A percentile compares a stretch with the other conserved stretches of the same genome.
Conservation (phyloP, 2,888 invertebrate species). For the Drosophila meridionalis region DNA sequence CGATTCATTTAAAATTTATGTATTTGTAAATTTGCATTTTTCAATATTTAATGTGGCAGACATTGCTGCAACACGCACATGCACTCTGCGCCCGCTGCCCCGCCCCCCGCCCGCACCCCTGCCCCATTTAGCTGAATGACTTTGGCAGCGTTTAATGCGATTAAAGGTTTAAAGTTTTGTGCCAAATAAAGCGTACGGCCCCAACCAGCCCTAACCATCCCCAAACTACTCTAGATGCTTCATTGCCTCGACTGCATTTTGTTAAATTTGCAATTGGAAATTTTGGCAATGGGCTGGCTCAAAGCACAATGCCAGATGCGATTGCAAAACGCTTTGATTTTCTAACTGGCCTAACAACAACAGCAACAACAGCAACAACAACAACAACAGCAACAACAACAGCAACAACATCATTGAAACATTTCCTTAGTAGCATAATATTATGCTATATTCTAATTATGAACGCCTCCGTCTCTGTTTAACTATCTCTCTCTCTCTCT, state of each 20-base stretch:
- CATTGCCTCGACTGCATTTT: conserved; percentile 10
- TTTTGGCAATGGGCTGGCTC: conserved; percentile 18
- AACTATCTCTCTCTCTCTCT: neutral
- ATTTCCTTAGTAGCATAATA: conserved; percentile 53
- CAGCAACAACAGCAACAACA: conserved; percentile 4
- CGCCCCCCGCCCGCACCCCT: neutral
- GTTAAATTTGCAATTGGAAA: conserved; percentile 30
- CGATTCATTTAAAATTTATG: conserved; percentile 75
- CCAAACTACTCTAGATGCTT: neutral
- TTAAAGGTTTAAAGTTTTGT: conserved; percentile 78
- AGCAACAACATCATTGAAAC: conserved; percentile 29
- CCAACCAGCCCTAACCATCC: neutral
- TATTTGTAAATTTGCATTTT: conserved; percentile 78
- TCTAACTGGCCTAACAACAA: conserved; percentile 50
- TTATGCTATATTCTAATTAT: conserved; percentile 70
- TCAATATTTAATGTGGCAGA: conserved; percentile 73
- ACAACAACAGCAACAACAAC: conserved; percentile 19
- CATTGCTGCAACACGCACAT: conserved; percentile 33
- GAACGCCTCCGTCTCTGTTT: conserved; percentile 9
- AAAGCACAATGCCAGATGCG: conserved; percentile 28
- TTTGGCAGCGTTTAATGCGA: conserved; percentile 75
- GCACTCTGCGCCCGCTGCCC: neutral
- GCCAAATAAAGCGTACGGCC: conserved; percentile 71
- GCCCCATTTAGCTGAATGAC: conserved; percentile 40
- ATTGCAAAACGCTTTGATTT: conserved; percentile 64